phyloP scores from a whole-genome alignment of 2,113 vertebrate genomes.

The Corythoichthys intestinalis region DNA sequence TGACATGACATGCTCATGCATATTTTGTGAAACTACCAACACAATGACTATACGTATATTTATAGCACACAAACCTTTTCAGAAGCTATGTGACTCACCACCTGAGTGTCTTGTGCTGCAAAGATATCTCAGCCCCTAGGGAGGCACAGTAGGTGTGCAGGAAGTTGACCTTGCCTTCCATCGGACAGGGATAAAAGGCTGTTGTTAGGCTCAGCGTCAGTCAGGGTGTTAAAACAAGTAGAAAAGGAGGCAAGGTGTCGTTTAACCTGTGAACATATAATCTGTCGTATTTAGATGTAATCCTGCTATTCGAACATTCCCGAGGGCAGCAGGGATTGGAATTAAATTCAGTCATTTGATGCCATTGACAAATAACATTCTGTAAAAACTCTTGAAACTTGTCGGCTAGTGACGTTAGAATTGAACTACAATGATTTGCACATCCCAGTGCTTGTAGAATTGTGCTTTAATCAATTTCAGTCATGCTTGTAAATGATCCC shows the following conservation, averaged over 20 bases:
- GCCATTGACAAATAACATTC: conserved; percentile 25
- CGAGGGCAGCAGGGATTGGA: conserved; percentile 41
- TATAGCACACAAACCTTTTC: conserved; percentile 2
- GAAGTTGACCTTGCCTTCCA: conserved; percentile 39
- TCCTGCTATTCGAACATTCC: conserved; percentile 32
- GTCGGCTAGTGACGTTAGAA: neutral
- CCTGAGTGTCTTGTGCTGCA: conserved; percentile 17
- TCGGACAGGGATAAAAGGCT: conserved; percentile 28
- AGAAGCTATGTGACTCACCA: conserved; percentile 1
- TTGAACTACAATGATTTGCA: neutral
- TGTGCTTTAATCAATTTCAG: conserved; percentile 23
- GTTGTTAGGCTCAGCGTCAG: conserved; percentile 22
- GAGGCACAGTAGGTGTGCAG: conserved; percentile 14
- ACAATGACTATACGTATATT: neutral
- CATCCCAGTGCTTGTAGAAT: conserved; percentile 43
- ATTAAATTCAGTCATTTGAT: conserved; percentile 23
- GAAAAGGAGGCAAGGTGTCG: conserved; percentile 10
- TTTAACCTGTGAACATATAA: conserved; percentile 36
- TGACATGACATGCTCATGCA: neutral
- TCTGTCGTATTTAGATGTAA: conserved; percentile 30
- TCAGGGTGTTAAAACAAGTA: conserved; percentile 18
- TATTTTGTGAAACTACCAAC: neutral
- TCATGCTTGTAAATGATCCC: conserved; percentile 15
- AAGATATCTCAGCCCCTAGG: conserved; percentile 18
- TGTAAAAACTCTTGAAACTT: neutral